These are phyloP conservation scores for Gisinianus flammeolus DNA, from an alignment of 2,888 invertebrate genomes.

Conservation along the genomic window DNA sequence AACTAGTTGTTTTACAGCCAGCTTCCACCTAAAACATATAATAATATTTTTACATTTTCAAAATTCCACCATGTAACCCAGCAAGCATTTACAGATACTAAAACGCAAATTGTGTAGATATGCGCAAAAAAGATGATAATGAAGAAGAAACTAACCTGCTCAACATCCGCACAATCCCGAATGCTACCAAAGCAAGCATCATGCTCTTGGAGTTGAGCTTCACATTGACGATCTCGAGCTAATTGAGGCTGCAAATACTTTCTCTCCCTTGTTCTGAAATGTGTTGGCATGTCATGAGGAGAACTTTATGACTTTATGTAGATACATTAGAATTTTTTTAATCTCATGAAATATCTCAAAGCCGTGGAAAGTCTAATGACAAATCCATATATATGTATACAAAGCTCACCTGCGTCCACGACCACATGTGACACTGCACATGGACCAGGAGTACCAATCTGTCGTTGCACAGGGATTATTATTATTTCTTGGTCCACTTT, in stretches of 20 bases:
- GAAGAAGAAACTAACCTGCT: not conserved
- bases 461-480: conserved; percentile 62
- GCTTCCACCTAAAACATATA: conserved; percentile 45
- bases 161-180: conserved; percentile 10
- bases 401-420: conserved; percentile 59
- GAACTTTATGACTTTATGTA: no score
- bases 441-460: conserved; percentile 63
- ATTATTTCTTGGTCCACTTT: conserved; percentile 22
- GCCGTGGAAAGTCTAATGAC: no score
- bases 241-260: conserved; percentile 10
- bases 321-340: no score
- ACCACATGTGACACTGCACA: conserved; percentile 63
- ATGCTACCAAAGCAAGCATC: conserved; percentile 15
- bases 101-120: not conserved
- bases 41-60: not conserved
- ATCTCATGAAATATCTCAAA: no score
- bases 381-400: no score
- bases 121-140: not conserved
- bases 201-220: not conserved
- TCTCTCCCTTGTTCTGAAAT: conserved; percentile 7
- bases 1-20: conserved; percentile 72
- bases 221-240: conserved; percentile 17
- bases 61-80: not conserved
- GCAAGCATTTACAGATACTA: no score
- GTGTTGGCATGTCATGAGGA: no score